These are phyloP conservation scores for Neotoxoptera formosana DNA, from an alignment of 1,140 invertebrate species.

Conservation along the genomic window DNA sequence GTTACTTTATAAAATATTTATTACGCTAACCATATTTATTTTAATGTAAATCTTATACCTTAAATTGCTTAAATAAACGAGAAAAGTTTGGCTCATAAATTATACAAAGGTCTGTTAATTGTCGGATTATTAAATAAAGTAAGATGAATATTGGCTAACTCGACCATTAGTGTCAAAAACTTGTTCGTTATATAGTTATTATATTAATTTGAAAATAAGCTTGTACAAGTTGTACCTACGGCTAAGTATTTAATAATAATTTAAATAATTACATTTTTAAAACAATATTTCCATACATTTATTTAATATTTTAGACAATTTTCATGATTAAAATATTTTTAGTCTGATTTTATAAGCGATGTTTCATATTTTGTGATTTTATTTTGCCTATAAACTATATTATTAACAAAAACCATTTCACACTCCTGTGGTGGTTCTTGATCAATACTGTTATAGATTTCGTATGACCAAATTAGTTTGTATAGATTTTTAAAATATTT, in stretches of 20 bases:
- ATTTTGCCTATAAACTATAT: not conserved
- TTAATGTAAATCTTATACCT: not conserved
- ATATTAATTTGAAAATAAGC: not conserved
- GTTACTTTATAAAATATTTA: not conserved
- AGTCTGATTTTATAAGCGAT: not conserved
- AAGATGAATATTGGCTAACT: not conserved
- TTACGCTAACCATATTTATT: not conserved
- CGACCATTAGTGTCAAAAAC: not conserved
- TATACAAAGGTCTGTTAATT: not conserved
- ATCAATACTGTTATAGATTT: no score
- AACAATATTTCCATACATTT: not conserved
- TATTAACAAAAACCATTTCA: not conserved
- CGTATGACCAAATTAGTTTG: not conserved
- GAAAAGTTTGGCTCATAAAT: not conserved
- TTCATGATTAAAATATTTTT: not conserved
- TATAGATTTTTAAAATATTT: not conserved
- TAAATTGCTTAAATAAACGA: not conserved
- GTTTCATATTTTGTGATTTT: not conserved
- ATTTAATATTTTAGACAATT: not conserved
- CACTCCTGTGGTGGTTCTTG: not conserved
- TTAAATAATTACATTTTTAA: not conserved
- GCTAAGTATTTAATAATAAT: not conserved
- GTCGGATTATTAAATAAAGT: not conserved
- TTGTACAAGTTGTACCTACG: not conserved
- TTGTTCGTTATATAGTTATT: no score